Base-by-base conservation (phyloP, 23 tunicate species). In the Styela plicata region DNA sequence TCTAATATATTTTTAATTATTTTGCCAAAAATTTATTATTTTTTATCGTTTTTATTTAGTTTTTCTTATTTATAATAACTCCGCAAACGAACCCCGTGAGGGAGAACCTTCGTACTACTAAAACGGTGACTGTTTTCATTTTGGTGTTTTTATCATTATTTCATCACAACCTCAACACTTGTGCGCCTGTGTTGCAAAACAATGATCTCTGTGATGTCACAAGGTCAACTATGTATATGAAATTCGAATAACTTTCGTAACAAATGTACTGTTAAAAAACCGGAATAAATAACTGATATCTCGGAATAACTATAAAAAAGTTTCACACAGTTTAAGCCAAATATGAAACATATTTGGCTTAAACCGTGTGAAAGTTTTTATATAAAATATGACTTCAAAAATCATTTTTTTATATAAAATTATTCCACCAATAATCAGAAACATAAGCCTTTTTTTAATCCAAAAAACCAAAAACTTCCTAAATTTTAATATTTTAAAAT, bases 111-210 rank as follows among this genome's bases (percentile, higher is more conserved):
- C 71, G 31, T 25, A 67, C 71, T 67, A 67, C 30, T 29, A 67
- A 67, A 18, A 67, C 24, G 71, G 71, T 67, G 71, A 27, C 71
- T 5, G 57, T 44, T 44, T 44, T 44, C 57, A 44, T 44, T 44
- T 44, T 44, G 71, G 71, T 67, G 71, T 25, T 25, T 67, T 67
- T 25, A n/a, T 22, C 31, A 67, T 67, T 67, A 67, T 29, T 25
- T 67, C 71, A 67, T 29, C 30, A 67, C 31, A 25, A 67, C 30
- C 71, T 67, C 31, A 27, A 29, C 30, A 27, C 31, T 29, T 1
- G 71, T 67, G 71, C 24, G 24, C 71, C 22, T 67, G 71, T 67
- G 71, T 67, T 67, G 71, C 71, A 67, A 67, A 67, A 67, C 71
- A 67, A 67, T 67, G 71, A 67, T 67, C 31, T 67, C 31, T 25